Base-by-base conservation (phyloP, 2,797 vertebrate genomes). In the Smutsia gigantea region DNA sequence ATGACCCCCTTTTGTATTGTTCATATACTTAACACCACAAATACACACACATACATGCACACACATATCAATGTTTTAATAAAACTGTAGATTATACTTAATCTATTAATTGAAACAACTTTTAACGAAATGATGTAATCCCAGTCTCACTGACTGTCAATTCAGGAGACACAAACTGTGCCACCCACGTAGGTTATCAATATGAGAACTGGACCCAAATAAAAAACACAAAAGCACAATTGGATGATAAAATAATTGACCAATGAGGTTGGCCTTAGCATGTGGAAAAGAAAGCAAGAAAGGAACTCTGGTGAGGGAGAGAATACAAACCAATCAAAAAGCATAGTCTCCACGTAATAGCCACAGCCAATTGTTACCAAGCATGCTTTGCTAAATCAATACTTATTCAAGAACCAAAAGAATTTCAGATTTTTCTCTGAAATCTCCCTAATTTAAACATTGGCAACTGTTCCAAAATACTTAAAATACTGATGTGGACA, bases 401-500 rank as follows among this genome's bases (percentile, higher is more conserved):
- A 72, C 57, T 81, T 81, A 51, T 23, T 72, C 25, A 42, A 55
- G 17, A 82, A 83, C 14, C n/a, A 34, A 71, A 57, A 75, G 69
- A 18, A 25, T 0, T 46, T 5, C 27, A 78, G 17, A 69, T 31
- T 87, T 94, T 86, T 87, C 57, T 88, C 59, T 34, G 4, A 94
- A 77, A 5, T 82, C 25, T 91, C 13, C 49, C 39, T 72, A 86
- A 57, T 55, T 75, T 82, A 92, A 92, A 72, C 5, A 86, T 2
- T 75, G 19, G 64, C 5, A 89, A 81, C 19, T 78, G 5, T 61
- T 92, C 86, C 71, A 92, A 96, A 75, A 51, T 68, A 87, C 19
- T 72, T 84, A 93, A 97, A 96, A 94, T 87, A 86, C 19, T 87
- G 27, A 92, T 31, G 21, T 83, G 15, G 4, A 81, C 7, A 75